Conservation (phyloP, 2,888 invertebrate species). For the Xylophagus ater region DNA sequence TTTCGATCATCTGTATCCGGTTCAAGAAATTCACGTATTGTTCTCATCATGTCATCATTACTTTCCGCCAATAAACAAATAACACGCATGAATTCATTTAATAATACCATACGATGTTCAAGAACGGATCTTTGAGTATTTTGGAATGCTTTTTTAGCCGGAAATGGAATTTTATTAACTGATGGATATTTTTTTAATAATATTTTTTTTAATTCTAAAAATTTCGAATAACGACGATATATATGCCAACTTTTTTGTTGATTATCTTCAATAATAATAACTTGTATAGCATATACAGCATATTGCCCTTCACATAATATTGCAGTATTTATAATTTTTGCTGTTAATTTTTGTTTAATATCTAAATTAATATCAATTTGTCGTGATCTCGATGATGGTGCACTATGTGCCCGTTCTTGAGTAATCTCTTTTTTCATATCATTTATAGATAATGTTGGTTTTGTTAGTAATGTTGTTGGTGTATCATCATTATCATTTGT, state of each 20-base stretch:
- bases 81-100: constrained; percentile 70
- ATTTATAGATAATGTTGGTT: too few species aligned
- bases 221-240: constrained; percentile 86
- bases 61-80: constrained; percentile 51
- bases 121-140: constrained; percentile 77
- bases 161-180: constrained; percentile 66
- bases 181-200: constrained; percentile 53
- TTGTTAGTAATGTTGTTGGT: background rate
- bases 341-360: constrained; percentile 15
- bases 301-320: constrained; percentile 68
- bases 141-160: constrained; percentile 88
- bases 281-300: constrained; percentile 79
- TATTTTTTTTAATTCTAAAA: constrained; percentile 75
- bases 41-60: constrained; percentile 40
- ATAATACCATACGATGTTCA: constrained; percentile 69
- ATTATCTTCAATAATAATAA: constrained; percentile 52
- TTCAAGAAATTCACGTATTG: constrained; percentile 53
- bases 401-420: constrained; percentile 16
- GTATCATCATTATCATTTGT: background rate
- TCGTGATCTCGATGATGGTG: constrained; percentile 11
- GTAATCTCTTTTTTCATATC: too few species aligned
- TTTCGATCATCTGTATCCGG: constrained; percentile 59
- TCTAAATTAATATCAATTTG: constrained; percentile 12
- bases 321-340: constrained; percentile 23
- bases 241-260: constrained; percentile 79